Evolutionary conservation across 2,888 invertebrate genomes (phyloP).

Genomic region (Abscondita cerata): DNA sequence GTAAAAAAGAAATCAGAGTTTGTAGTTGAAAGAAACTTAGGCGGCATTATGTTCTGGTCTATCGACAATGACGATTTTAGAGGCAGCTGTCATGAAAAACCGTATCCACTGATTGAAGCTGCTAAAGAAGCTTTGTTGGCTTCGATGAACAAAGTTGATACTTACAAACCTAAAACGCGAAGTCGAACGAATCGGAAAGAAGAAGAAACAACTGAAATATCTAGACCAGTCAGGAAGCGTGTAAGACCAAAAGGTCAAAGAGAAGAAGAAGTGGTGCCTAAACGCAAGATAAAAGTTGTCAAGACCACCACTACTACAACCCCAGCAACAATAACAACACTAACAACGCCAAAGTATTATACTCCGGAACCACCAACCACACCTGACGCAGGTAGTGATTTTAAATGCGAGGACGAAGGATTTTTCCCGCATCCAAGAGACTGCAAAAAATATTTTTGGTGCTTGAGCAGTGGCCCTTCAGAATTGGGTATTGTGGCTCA

Average conservation of each 20-base stretch:
- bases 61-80: constrained; percentile 95
- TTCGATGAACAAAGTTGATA: constrained; percentile 48
- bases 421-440: constrained; percentile 91
- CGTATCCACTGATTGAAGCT: constrained; percentile 90
- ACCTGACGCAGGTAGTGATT: constrained; percentile 87
- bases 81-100: constrained; percentile 84
- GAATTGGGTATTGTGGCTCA: constrained; percentile 90
- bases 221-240: constrained; percentile 19
- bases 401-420: constrained; percentile 92
- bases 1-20: constrained; percentile 84
- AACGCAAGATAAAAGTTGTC: constrained; percentile 57
- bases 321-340: constrained; percentile 52
- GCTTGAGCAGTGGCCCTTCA: constrained; percentile 86
- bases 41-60: constrained; percentile 94
- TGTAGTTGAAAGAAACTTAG: constrained; percentile 82
- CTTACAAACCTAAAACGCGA: constrained; percentile 7
- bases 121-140: constrained; percentile 81
- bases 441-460: constrained; percentile 96
- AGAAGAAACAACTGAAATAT: neutral
- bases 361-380: constrained; percentile 89
- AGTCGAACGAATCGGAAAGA: neutral
- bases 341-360: constrained; percentile 54
- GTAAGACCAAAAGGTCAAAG: constrained; percentile 22
- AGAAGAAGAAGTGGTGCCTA: constrained; percentile 37
- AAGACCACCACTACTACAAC: constrained; percentile 64